phyloP scores from a whole-genome alignment of 2,113 vertebrate genomes.

The Alligator mississippiensis region DNA sequence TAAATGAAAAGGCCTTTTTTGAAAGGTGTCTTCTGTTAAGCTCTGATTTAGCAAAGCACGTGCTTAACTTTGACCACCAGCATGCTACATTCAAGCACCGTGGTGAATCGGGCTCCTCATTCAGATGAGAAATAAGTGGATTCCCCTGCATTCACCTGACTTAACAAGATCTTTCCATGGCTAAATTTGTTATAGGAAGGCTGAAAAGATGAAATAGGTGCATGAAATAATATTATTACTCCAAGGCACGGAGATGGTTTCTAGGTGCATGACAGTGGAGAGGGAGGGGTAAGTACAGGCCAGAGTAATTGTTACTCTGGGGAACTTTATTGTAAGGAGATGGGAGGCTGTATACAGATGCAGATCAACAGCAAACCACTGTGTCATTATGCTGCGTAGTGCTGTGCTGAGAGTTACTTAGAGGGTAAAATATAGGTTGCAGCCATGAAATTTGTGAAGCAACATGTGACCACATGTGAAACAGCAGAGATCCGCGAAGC shows the following conservation, averaged over 20 bases:
- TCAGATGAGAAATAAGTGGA: neutral
- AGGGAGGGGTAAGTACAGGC: neutral
- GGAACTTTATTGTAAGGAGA: neutral
- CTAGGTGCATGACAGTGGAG: neutral
- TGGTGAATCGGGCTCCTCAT: neutral
- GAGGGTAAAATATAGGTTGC: neutral
- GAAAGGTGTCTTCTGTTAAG: neutral
- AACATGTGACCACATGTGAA: neutral
- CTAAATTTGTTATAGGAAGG: neutral
- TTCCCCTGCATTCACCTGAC: neutral
- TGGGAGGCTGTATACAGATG: neutral
- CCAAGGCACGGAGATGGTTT: neutral
- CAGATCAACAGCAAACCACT: neutral
- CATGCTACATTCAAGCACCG: neutral
- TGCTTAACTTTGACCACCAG: neutral
- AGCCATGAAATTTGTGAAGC: rapidly evolving
- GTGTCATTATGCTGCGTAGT: rapidly evolving
- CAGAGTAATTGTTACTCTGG: neutral
- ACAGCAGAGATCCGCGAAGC: neutral
- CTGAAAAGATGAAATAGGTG: neutral
- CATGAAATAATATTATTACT: neutral
- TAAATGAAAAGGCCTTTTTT: neutral
- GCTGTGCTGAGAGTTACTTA: rapidly evolving
- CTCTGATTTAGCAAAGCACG: neutral
- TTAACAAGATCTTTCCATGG: neutral